phyloP scores from a whole-genome alignment of 2,113 vertebrate genomes.

The Carassius carassius region DNA sequence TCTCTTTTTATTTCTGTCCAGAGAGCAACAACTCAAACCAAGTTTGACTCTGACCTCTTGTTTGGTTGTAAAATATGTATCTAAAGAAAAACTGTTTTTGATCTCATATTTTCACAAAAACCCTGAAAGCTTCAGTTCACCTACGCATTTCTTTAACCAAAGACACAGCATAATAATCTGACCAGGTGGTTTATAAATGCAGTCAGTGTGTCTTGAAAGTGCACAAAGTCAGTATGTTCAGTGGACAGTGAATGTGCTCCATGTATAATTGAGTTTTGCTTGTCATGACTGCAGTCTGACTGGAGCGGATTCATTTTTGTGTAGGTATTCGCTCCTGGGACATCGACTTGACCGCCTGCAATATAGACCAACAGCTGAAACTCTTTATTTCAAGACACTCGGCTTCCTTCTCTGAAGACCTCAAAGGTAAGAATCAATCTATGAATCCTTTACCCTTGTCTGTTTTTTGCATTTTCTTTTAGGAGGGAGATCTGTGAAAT shows the following conservation, averaged over 20 bases:
- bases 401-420: conserved; percentile 84
- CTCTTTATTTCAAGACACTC: conserved; percentile 91
- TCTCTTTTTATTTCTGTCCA: not conserved
- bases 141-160: not conserved
- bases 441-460: not conserved
- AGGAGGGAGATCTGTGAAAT: not conserved
- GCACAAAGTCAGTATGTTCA: not conserved
- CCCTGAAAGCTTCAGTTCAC: not conserved
- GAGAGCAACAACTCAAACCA: not conserved
- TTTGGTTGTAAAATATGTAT: not conserved
- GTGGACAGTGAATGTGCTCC: conserved; percentile 1
- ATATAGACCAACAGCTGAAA: conserved; percentile 90
- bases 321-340: conserved; percentile 87
- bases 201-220: conserved; percentile 10
- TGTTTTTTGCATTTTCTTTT: not conserved
- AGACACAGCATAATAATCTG: not conserved
- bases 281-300: conserved; percentile 8
- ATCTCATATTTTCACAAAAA: not conserved
- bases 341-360: conserved; percentile 76
- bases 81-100: not conserved
- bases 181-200: conserved; percentile 36
- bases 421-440: conserved; percentile 77
- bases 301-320: conserved; percentile 8
- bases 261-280: conserved; percentile 37
- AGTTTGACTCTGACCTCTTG: conserved; percentile 3